Percentiles rank a stretch among this genome's conserved stretches.
Conservation (phyloP, 2,797 vertebrate species). For the Pempheris klunzingeri region DNA sequence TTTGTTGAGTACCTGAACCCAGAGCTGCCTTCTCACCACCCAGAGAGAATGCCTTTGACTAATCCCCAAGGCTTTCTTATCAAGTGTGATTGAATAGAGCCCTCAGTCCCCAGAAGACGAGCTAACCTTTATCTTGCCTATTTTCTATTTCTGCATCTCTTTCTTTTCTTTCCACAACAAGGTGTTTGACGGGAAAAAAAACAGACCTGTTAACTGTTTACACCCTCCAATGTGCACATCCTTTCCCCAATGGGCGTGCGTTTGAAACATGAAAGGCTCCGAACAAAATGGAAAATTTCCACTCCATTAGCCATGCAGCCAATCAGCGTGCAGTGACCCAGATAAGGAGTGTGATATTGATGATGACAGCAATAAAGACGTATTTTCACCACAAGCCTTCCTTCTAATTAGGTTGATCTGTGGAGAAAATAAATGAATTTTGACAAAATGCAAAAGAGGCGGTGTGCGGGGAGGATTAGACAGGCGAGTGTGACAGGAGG, state of each 20-base stretch:
- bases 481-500: conserved; percentile 47
- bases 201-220: conserved; percentile 76
- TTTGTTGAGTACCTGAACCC: conserved; percentile 71
- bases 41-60: conserved; percentile 73
- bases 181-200: conserved; percentile 54
- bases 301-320: conserved; percentile 79
- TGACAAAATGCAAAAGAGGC: conserved; percentile 75
- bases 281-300: conserved; percentile 79
- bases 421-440: conserved; percentile 76
- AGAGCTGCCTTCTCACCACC: conserved; percentile 63
- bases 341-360: conserved; percentile 80
- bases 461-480: conserved; percentile 62
- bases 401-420: conserved; percentile 80
- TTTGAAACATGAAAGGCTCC: conserved; percentile 74
- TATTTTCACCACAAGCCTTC: conserved; percentile 76
- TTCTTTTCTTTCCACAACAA: conserved; percentile 60
- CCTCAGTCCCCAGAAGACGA: conserved; percentile 69
- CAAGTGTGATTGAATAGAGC: conserved; percentile 77
- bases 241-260: conserved; percentile 56
- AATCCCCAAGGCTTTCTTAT: conserved; percentile 78
- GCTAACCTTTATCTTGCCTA: conserved; percentile 72
- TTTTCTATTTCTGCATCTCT: conserved; percentile 71
- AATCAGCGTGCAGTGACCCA: conserved; percentile 81
- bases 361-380: conserved; percentile 82
- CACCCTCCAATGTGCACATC: conserved; percentile 40